Evolutionary conservation across 2,888 invertebrate genomes (phyloP).

Genomic region (Orchesella flavescens): DNA sequence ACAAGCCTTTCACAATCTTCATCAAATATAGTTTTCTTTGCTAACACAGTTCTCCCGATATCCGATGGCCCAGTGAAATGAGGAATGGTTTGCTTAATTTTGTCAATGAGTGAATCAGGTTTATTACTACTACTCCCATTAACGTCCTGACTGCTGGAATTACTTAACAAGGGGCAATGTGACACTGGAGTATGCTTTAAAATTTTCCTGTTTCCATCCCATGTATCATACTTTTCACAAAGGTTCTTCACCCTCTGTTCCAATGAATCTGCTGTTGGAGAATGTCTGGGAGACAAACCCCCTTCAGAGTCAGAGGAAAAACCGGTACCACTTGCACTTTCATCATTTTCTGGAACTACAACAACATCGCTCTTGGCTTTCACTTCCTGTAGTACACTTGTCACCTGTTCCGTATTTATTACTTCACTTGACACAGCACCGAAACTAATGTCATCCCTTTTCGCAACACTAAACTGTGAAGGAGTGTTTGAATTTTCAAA

Average conservation of each 20-base stretch:
- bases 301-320: conserved; percentile 83
- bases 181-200: conserved; percentile 52
- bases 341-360: conserved; percentile 51
- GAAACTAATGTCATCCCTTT: conserved; percentile 45
- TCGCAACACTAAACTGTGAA: conserved; percentile 48
- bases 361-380: conserved; percentile 21
- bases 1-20: conserved; percentile 95
- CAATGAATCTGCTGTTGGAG: conserved; percentile 78
- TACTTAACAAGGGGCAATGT: conserved; percentile 35
- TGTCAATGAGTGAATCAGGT: conserved; percentile 55
- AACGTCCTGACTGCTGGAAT: conserved; percentile 20
- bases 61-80: conserved; percentile 82
- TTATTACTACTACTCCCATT: conserved; percentile 25
- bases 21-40: conserved; percentile 95
- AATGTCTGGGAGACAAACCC: conserved; percentile 78
- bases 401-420: conserved; percentile 28
- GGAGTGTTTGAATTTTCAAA: conserved; percentile 53
- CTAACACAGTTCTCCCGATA: conserved; percentile 91
- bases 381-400: conserved; percentile 36
- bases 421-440: conserved; percentile 60
- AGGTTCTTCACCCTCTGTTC: conserved; percentile 93
- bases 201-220: conserved; percentile 79
- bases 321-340: conserved; percentile 76
- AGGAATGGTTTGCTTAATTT: conserved; percentile 63
- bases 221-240: conserved; percentile 94